Percentiles rank a stretch among this genome's conserved stretches.
Conservation (phyloP, 2,113 vertebrate species). For the Vulpes vulpes region DNA sequence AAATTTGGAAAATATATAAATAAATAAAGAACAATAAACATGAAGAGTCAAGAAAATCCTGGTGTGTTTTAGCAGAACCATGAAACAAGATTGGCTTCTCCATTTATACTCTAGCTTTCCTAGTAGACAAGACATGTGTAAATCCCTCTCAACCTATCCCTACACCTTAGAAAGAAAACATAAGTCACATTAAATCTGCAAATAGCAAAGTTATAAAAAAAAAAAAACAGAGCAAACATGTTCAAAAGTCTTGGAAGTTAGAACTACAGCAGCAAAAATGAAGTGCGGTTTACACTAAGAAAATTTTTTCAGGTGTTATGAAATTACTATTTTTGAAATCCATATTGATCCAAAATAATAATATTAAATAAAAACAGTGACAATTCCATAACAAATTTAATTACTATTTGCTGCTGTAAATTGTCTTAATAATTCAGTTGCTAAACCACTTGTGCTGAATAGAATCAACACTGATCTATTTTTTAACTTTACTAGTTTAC, state of each 20-base stretch:
- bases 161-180: not conserved
- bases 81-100: not conserved
- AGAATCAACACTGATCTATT: not conserved
- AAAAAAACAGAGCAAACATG: not conserved
- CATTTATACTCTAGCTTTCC: not conserved
- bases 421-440: not conserved
- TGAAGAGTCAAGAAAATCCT: not conserved
- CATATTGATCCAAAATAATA: not conserved
- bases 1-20: not conserved
- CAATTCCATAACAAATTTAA: not conserved
- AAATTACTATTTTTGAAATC: too few relatives aligned
- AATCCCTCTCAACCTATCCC: rapidly evolving
- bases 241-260: not conserved
- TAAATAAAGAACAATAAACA: not conserved
- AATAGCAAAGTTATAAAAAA: not conserved
- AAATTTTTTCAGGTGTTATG: not conserved
- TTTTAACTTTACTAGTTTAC: not conserved
- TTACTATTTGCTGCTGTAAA: not conserved
- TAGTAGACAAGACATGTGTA: not conserved
- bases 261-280: not conserved
- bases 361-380: not conserved
- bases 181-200: not conserved
- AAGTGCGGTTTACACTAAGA: not conserved
- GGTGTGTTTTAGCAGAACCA: not conserved
- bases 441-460: not conserved